A percentile compares a stretch with the other conserved stretches of the same genome.
phyloP scores from a whole-genome alignment of 2,888 invertebrate genomes.

The Drosophila formosana region DNA sequence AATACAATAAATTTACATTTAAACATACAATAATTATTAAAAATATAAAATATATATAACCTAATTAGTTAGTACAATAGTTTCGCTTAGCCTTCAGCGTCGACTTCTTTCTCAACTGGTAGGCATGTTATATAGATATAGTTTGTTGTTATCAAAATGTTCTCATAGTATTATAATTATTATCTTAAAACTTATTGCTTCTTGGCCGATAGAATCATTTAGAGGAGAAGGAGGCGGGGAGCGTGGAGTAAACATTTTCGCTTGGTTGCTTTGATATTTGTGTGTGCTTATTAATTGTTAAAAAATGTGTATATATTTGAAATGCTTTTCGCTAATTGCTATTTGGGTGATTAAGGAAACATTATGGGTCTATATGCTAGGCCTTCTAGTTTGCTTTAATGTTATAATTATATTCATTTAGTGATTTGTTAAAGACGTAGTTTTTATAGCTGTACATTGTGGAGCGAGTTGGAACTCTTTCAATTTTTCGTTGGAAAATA shows the following conservation, averaged over 20 bases:
- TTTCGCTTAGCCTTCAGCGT: conserved; percentile 48
- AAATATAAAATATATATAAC: conserved; percentile 69
- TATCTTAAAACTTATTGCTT: conserved; percentile 63
- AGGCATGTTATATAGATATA: conserved; percentile 36
- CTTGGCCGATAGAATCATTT: conserved; percentile 37
- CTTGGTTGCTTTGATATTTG: conserved; percentile 9
- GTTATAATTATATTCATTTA: conserved; percentile 47
- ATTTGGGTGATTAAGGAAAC: conserved; percentile 75
- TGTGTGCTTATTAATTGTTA: conserved; percentile 28
- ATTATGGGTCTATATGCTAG: conserved; percentile 57
- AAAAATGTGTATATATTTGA: conserved; percentile 33
- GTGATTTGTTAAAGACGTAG: conserved; percentile 26
- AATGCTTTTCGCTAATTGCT: conserved; percentile 54
- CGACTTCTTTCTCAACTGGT: conserved; percentile 16
- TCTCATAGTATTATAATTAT: conserved; percentile 29
- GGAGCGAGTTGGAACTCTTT: conserved; percentile 44
- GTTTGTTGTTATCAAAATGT: conserved; percentile 38
- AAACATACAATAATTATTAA: conserved; percentile 78
- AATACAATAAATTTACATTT: conserved; percentile 80
- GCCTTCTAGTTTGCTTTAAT: conserved; percentile 41
- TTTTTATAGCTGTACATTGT: conserved; percentile 73
- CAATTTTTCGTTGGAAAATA: conserved; percentile 53
- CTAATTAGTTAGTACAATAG: conserved; percentile 75
- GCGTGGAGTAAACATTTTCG: conserved; percentile 10
- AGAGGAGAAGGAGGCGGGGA: neutral